Base-by-base conservation (phyloP, 2,113 vertebrate genomes). In the Scomber scombrus region DNA sequence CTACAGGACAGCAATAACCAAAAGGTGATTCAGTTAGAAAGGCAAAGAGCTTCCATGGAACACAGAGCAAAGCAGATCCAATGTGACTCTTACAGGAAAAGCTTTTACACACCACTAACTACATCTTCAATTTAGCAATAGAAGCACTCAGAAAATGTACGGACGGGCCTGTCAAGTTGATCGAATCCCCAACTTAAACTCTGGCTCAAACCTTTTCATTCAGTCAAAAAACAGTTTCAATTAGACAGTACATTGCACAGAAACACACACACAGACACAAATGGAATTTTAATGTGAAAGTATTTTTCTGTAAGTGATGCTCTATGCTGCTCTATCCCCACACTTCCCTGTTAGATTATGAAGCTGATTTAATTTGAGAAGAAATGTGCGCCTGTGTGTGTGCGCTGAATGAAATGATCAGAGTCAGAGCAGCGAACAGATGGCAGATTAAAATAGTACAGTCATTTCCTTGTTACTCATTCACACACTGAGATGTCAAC, bases 381-480 rank as follows among this genome's bases (percentile, higher is more conserved):
- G 26, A 72, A 21, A 40, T 45, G 3, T 26, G 43, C 31, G n/a
- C 45, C 19, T 63, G 49, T 74, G 43, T 51, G 12, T 60, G 34
- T 51, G 64, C 31, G n/a, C 47, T 54, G n/a, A 60, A 29, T 54
- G 49, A 60, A 45, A 18, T 5, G 7, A 56, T 34, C 49, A 14
- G 40, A 63, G 31, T 66, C 13, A 3, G n/a, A 51, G 58, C 19
- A 29, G 79, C 2, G 43, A 69, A 68, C 71, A 81, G 65, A 81
- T 70, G 65, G 58, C 57, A 64, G 71, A 63, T 70, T 51, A 31
- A 69, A 81, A 64, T 13, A 68, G 40, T 40, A 19, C 56, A 26
- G 34, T 74, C 51, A 65, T 45, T 73, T 66, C 62, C 61, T 47
- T 19, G n/a, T 49, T 70, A 50, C 49, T 68, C 29, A 47, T 68